Base-by-base conservation (phyloP, 1,140 invertebrate species). In the Drosophila rufa region DNA sequence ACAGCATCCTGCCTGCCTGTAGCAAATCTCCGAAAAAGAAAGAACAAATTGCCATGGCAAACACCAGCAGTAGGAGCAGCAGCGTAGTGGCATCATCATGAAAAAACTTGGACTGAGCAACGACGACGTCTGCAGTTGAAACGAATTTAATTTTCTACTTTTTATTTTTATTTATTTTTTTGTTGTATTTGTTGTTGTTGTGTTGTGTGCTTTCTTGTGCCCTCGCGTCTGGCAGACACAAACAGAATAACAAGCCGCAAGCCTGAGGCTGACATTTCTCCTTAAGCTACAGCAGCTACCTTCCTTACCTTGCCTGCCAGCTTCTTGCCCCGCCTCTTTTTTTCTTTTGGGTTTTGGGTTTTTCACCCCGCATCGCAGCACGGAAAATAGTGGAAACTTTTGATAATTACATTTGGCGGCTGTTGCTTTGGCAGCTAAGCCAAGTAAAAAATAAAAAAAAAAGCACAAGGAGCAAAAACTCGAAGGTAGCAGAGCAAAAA, bases 111-210 rank as follows among this genome's bases (percentile, higher is more conserved):
- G 64, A 79, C 80, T 87, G 83, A 68, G 77, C 73, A 59, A 50
- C 57, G 25, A 46, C 22, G 33, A 55, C 71, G 84, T 89, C 84
- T 87, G 84, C 85, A 87, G 77, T 89, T 87, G 84, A 87, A 87
- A 83, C 66, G 74, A 87, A 87, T 87, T 87, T 87, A 87, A 87
- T 87, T 87, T 87, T 87, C 84, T 89, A 80, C 84, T 79, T 79
- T 71, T 89, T 74, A 61, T 70, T 69, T 76, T 30, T 60, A n/a
- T 69, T 66, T 80, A 36, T 55, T 71, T 67, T 60, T 46, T 48
- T 67, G 45, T 45, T 27, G 2, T 9, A 50, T 71, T 67, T 60
- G 50, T 48, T 67, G 50, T 45, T 27, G 2, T 9, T 36, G 33
- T 36, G 33, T 36, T 36, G 9, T 36, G 30, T 42, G 25, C 30